These are phyloP conservation scores for Crossaster papposus DNA, from an alignment of 53 echinoderm and acorn worm genomes.

Conservation along the genomic window DNA sequence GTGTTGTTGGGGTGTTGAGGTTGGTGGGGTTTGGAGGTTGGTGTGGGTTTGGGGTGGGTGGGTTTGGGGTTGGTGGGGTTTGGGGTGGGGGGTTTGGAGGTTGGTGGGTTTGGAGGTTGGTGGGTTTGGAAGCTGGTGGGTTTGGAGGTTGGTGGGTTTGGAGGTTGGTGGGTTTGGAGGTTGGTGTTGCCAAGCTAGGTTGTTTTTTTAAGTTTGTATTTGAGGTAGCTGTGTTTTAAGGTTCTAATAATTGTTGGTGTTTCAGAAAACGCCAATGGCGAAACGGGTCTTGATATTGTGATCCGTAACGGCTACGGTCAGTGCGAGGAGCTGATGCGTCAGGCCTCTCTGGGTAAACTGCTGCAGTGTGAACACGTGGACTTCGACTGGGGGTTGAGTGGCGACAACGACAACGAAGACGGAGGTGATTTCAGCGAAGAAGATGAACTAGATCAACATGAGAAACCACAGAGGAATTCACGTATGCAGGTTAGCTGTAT, in stretches of 20 bases:
- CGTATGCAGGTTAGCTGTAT: constrained; percentile 51
- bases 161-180: no score
- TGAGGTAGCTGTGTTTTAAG: background rate
- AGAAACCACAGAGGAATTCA: constrained; percentile 67
- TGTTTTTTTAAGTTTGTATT: no score
- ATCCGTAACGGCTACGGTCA: constrained; percentile 64
- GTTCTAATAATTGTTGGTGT: background rate
- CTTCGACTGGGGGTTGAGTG: constrained; percentile 87
- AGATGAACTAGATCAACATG: constrained; percentile 74
- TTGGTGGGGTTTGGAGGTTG: no score
- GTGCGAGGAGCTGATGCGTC: constrained; percentile 86
- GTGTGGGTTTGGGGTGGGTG: background rate
- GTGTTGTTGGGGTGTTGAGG: no score
- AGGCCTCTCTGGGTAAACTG: constrained; percentile 76
- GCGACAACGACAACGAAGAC: constrained; percentile 83
- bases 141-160: no score
- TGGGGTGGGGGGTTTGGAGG: constrained; percentile 48
- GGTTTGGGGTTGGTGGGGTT: no score
- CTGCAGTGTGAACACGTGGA: constrained; percentile 94
- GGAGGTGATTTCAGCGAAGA: constrained; percentile 96
- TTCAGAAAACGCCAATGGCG: constrained; percentile 80
- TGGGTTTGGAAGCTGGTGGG: no score
- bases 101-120: constrained; percentile 74
- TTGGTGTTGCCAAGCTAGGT: constrained; percentile 20
- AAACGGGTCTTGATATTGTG: constrained; percentile 79